A percentile compares a stretch with the other conserved stretches of the same genome.
phyloP scores from a whole-genome alignment of 1,140 invertebrate species.

The Leptoteleia sp. region DNA sequence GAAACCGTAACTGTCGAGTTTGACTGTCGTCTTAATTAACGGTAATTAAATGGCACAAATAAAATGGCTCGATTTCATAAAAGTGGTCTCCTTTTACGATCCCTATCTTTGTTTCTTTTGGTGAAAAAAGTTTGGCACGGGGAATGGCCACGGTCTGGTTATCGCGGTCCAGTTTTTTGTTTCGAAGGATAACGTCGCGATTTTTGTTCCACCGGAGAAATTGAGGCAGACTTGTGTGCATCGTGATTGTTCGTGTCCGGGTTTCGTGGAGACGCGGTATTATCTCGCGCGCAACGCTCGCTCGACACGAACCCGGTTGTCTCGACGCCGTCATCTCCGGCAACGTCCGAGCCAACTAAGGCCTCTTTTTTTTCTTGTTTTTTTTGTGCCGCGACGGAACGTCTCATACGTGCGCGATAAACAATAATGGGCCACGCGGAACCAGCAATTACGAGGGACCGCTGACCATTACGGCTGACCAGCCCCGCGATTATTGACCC shows the following conservation, averaged over 20 bases:
- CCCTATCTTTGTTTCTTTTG: background rate
- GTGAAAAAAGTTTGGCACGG: slow-evolving; percentile 12
- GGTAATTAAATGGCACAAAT: slow-evolving; percentile 32
- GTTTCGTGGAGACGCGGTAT: slow-evolving; percentile 11
- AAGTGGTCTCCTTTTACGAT: slow-evolving; percentile 14
- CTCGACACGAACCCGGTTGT: slow-evolving; percentile 23
- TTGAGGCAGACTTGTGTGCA: slow-evolving; percentile 9
- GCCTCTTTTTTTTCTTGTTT: too few species aligned
- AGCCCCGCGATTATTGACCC: slow-evolving; percentile 17
- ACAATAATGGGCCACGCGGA: slow-evolving; percentile 61
- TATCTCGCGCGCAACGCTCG: slow-evolving; percentile 3
- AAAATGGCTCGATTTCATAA: slow-evolving; percentile 21
- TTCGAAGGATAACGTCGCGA: background rate
- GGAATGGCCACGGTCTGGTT: slow-evolving; percentile 1
- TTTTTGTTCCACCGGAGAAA: slow-evolving; percentile 17
- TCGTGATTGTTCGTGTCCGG: slow-evolving; percentile 10
- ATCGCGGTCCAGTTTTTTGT: slow-evolving; percentile 12
- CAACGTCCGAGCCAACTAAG: slow-evolving; percentile 16
- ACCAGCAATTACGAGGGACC: slow-evolving; percentile 58
- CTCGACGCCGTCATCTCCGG: slow-evolving; percentile 10
- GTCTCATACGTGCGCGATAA: slow-evolving; percentile 66
- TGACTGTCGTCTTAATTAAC: slow-evolving; percentile 26
- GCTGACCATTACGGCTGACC: slow-evolving; percentile 18
- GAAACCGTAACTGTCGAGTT: slow-evolving; percentile 9
- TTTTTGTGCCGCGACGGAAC: slow-evolving; percentile 27